Percentiles rank a stretch among this genome's conserved stretches.
These are phyloP conservation scores for Ophioninae sp. DNA, from an alignment of 2,888 invertebrate genomes.

Conservation along the genomic window DNA sequence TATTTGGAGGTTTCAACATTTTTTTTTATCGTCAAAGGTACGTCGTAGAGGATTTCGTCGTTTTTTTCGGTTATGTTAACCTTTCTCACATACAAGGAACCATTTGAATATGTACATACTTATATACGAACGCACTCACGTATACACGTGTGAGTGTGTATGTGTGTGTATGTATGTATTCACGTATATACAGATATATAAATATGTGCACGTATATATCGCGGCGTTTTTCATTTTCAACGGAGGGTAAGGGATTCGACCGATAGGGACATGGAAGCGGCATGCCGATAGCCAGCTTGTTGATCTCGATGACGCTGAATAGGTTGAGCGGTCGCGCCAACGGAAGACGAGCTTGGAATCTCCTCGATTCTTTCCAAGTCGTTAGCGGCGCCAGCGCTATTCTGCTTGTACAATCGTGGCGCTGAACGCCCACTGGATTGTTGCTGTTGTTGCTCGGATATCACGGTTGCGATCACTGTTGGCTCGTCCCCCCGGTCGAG, in stretches of 20 bases:
- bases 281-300: slow-evolving; percentile 72
- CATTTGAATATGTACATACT: slow-evolving; percentile 7
- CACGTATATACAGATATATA: slow-evolving; percentile 8
- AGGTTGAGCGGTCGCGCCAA: neutral
- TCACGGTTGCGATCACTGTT: slow-evolving; percentile 66
- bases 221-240: slow-evolving; percentile 53
- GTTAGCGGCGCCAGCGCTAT: slow-evolving; percentile 86
- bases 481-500: slow-evolving; percentile 86
- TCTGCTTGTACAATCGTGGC: slow-evolving; percentile 84
- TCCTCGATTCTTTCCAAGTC: slow-evolving; percentile 88
- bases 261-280: slow-evolving; percentile 79
- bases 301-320: slow-evolving; percentile 64
- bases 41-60: slow-evolving; percentile 50
- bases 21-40: slow-evolving; percentile 49
- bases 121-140: slow-evolving; percentile 1
- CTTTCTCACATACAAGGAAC: slow-evolving; percentile 32
- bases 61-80: neutral
- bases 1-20: slow-evolving; percentile 32
- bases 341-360: slow-evolving; percentile 80
- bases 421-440: slow-evolving; percentile 3
- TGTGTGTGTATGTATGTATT: neutral
- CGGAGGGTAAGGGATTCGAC: slow-evolving; percentile 79
- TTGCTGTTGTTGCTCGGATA: slow-evolving; percentile 55
- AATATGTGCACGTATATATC: neutral
- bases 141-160: neutral